Evolutionary conservation across 2,113 vertebrate genomes (phyloP).

Genomic region (Trogon melanurus): DNA sequence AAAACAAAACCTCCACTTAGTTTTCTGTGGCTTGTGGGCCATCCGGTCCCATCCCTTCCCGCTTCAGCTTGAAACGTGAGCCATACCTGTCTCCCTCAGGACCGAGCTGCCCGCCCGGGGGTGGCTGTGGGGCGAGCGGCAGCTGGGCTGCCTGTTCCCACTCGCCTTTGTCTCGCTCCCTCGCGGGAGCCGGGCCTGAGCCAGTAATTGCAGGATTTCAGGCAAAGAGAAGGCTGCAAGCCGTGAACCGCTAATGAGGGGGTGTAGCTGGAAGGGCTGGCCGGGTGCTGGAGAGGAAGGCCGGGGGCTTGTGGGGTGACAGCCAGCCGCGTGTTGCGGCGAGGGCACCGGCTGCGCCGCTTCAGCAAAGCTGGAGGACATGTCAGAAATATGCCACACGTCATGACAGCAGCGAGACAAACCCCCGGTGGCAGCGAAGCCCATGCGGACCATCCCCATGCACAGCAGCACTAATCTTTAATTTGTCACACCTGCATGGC

Average conservation of each 20-base stretch:
- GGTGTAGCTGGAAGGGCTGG: conserved; percentile 52
- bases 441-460: neutral
- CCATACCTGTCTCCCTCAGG: neutral
- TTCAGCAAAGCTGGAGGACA: neutral
- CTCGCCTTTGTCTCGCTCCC: conserved; percentile 15
- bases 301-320: neutral
- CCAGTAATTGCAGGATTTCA: conserved; percentile 67
- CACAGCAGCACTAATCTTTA: neutral
- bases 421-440: neutral
- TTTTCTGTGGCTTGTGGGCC: neutral
- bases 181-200: conserved; percentile 9
- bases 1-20: neutral
- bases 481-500: conserved; percentile 57
- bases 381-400: neutral
- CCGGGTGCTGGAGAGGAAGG: neutral
- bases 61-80: conserved; percentile 11
- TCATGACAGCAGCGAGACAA: neutral
- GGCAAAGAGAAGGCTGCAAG: conserved; percentile 15
- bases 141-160: conserved; percentile 15
- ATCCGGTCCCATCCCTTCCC: neutral
- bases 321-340: neutral
- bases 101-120: neutral
- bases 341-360: neutral
- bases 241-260: conserved; percentile 65
- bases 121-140: neutral